Base-by-base conservation (phyloP, 2,888 invertebrate genomes). In the Epirrhoe tristata region DNA sequence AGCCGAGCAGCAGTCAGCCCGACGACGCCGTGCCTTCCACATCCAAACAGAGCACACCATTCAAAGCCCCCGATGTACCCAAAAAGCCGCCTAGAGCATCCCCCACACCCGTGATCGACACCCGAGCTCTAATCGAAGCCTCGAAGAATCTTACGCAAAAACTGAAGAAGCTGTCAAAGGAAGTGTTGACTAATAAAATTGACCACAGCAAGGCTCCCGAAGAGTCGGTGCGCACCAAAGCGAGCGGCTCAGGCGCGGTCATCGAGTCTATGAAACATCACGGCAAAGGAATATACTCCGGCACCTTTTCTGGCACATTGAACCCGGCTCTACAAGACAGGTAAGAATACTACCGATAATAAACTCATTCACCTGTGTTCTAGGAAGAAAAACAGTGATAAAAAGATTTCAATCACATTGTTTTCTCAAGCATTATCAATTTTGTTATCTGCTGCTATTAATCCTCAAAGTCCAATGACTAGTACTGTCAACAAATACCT, bases 211-310 rank as follows among this genome's bases (percentile, higher is more conserved):
- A 87, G 84, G 81, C 83, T 16, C 81, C 90, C 0, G 94, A 94
- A 71, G 94, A 95, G 73, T 78, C 92, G 0, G 87, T 94, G 48
- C 91, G 94, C 56, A 80, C 90, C 17, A 93, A 91, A 71, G 87
- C 51, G 0, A 56, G 90, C 59, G 91, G 91, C 62, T 91, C 92
- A 12, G 97, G 97, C 43, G 97, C 97, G 79, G 97, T 97, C 81
- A 97, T 98, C 84, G 97, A 98, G 85, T 97, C 97, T 79, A 97
- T 98, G 98, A 96, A 97, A 87, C 98, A 98, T 85, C 97, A 98
- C 81, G 97, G 98, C 74, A 97, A 98, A 88, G 98, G 98, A 78
- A 98, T 98, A 72, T 99, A 98, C 91, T 98, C 98, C 12, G 99
- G 99, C 73, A 98, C 98, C 70, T 99, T 99, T 89, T 98, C 98